Conservation (phyloP, 2,797 vertebrate genomes). For the Hypotaenidia okinawae region DNA sequence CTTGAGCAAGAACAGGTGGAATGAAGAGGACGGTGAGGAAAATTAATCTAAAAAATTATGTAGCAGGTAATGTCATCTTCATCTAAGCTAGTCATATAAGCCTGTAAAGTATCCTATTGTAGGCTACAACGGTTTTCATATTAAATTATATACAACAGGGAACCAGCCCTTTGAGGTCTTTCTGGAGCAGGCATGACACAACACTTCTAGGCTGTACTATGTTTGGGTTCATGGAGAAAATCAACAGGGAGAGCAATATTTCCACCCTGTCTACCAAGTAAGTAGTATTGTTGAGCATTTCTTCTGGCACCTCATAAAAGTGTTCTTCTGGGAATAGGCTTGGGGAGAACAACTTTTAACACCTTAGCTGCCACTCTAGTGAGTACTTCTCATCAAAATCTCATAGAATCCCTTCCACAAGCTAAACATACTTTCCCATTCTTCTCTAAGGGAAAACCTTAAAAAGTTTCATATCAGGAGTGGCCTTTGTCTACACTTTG, state of each 20-base stretch:
- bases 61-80: not conserved
- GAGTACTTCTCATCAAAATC: not conserved
- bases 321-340: not conserved
- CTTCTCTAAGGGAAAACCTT: not conserved
- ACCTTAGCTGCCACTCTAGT: not conserved
- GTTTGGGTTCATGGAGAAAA: not conserved
- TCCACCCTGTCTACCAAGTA: not conserved
- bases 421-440: not conserved
- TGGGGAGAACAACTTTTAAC: not conserved
- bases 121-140: not conserved
- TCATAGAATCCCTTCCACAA: not conserved
- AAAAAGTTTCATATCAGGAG: not conserved
- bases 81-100: not conserved
- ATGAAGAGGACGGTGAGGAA: not conserved
- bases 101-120: not conserved
- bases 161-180: not conserved
- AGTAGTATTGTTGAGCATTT: not conserved
- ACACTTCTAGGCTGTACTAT: not conserved
- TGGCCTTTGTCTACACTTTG: not conserved
- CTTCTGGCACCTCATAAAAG: not conserved
- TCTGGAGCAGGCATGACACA: not conserved
- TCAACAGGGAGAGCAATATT: not conserved
- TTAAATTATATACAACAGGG: not conserved
- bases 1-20: not conserved
- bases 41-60: not conserved